Evolutionary conservation across 2,113 vertebrate species (phyloP).

Genomic region (Trichomycterus rosablanca): DNA sequence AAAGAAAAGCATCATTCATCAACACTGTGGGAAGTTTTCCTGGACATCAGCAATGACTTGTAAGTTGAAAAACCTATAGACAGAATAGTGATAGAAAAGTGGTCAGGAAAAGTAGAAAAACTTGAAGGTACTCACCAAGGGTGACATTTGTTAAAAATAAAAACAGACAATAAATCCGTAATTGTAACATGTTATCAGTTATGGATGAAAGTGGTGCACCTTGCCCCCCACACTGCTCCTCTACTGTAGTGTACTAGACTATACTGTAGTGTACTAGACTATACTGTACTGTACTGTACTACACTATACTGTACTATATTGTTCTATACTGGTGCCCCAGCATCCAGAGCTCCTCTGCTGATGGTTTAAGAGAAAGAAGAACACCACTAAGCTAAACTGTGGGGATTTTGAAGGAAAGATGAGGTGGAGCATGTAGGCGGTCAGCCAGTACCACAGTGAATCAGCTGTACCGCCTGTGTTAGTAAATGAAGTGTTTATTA

Average conservation of each 20-base stretch:
- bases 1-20: no score
- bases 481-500: no score
- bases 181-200: constrained; percentile 18
- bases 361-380: not conserved
- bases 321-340: no score
- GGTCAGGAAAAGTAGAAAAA: no score
- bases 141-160: not conserved
- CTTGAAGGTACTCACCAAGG: constrained; percentile 1
- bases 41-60: no score
- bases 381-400: not conserved
- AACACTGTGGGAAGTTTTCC: no score
- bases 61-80: no score
- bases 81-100: no score
- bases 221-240: not conserved
- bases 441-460: not conserved
- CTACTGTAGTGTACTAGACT: no score
- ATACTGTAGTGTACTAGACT: no score
- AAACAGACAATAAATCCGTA: constrained; percentile 26
- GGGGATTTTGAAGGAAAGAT: not conserved
- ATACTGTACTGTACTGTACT: no score
- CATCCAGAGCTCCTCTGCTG: not conserved
- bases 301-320: no score
- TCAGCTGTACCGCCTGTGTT: not conserved
- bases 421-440: not conserved
- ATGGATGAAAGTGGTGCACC: not conserved